Percentiles rank a stretch among this genome's conserved stretches.
phyloP scores from a whole-genome alignment of 2,797 vertebrate genomes.

The Odontamblyopus rebecca region DNA sequence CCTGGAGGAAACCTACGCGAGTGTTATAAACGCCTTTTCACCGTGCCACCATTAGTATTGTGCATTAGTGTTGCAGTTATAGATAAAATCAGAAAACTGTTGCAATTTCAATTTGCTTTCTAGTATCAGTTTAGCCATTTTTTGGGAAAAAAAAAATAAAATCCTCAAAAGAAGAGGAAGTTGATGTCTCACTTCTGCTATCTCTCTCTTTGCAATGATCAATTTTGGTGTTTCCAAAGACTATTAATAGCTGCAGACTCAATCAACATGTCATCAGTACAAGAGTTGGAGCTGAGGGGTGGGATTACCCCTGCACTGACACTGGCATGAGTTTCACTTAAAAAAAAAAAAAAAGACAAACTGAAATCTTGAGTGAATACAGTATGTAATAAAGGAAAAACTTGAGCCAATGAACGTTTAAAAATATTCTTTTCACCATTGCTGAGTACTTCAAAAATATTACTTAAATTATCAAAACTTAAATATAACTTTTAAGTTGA shows the following conservation, averaged over 20 bases:
- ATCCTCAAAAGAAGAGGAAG: neutral
- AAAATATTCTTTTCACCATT: no score
- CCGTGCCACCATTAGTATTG: no score
- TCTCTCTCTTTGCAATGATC: neutral
- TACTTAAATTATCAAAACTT: no score
- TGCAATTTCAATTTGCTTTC: neutral
- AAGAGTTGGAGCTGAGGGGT: neutral
- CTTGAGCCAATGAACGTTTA: neutral
- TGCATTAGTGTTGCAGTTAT: neutral
- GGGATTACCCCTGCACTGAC: neutral
- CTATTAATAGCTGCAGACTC: neutral
- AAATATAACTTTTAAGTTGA: no score
- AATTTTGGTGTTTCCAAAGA: no score
- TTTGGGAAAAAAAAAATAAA: neutral
- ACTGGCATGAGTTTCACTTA: neutral
- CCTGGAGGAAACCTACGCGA: no score
- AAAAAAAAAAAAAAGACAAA: neutral
- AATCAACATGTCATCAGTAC: neutral
- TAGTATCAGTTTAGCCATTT: neutral
- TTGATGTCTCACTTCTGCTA: neutral
- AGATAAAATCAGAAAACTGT: neutral
- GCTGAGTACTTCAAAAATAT: no score
- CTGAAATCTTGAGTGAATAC: neutral
- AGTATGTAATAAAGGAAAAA: neutral
- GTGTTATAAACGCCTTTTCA: no score